Evolutionary conservation across 2,888 invertebrate genomes (phyloP).

Genomic region (Drosophila mayaguana): DNA sequence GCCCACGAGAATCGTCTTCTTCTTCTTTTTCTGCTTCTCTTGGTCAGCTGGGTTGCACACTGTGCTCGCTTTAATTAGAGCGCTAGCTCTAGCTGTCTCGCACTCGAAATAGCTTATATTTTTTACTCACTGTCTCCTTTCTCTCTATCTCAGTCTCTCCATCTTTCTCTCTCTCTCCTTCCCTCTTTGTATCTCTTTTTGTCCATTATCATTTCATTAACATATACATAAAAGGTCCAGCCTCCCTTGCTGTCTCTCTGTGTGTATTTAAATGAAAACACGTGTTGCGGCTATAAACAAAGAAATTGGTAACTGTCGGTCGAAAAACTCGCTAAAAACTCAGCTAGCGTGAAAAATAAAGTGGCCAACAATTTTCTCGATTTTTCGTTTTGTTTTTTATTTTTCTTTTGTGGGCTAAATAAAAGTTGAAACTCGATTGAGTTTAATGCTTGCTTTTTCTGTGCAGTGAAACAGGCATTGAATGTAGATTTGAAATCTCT

Average conservation of each 20-base stretch:
- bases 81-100: slow-evolving; percentile 28
- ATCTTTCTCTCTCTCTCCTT: background rate
- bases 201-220: slow-evolving; percentile 77
- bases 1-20: slow-evolving; percentile 17
- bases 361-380: slow-evolving; percentile 21
- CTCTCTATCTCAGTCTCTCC: background rate
- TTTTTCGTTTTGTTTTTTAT: slow-evolving; percentile 6
- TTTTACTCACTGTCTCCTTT: background rate
- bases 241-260: background rate
- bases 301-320: slow-evolving; percentile 65
- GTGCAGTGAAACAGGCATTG: background rate
- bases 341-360: slow-evolving; percentile 44
- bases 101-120: slow-evolving; percentile 16
- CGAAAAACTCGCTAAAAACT: slow-evolving; percentile 38
- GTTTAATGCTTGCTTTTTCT: background rate
- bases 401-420: background rate
- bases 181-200: slow-evolving; percentile 3
- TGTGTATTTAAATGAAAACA: slow-evolving; percentile 63
- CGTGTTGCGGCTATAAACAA: slow-evolving; percentile 80
- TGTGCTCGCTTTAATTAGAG: slow-evolving; percentile 48
- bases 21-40: slow-evolving; percentile 5
- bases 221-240: slow-evolving; percentile 72
- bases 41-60: slow-evolving; percentile 33
- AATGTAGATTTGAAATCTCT: too few species aligned
- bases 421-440: slow-evolving; percentile 2